Evolutionary conservation across 92 coral and sea anemone species (phyloP).

Genomic region (Ricordea florida): DNA sequence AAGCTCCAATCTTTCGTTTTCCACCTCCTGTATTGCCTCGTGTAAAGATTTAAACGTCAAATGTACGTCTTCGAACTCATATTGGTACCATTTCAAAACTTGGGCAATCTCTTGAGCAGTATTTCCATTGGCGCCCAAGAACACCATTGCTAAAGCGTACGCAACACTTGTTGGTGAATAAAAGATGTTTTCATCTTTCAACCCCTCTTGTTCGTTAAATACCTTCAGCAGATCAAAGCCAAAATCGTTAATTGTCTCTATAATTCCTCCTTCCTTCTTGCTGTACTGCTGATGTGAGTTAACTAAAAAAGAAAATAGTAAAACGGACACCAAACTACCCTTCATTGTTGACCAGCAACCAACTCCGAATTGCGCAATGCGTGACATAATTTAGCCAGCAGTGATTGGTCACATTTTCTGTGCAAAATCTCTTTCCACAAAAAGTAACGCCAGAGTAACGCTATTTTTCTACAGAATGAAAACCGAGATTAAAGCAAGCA

Average conservation of each 20-base stretch:
- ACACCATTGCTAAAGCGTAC: slow-evolving; percentile 83
- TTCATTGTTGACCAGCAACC: too few species aligned
- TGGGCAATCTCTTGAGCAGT: slow-evolving; percentile 80
- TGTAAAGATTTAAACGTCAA: slow-evolving; percentile 69
- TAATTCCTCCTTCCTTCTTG: not conserved
- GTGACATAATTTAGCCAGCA: too few species aligned
- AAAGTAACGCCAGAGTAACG: too few species aligned
- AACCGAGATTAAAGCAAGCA: too few species aligned
- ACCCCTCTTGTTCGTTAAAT: slow-evolving; percentile 2
- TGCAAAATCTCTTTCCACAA: too few species aligned
- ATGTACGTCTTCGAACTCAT: slow-evolving; percentile 65
- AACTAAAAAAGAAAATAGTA: not conserved
- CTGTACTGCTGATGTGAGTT: not conserved
- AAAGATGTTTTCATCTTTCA: slow-evolving; percentile 55
- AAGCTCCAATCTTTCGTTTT: slow-evolving; percentile 43
- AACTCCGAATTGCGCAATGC: too few species aligned
- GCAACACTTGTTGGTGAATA: slow-evolving; percentile 87
- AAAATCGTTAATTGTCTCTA: slow-evolving; percentile 34
- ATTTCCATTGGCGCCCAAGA: slow-evolving; percentile 72
- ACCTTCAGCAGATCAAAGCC: slow-evolving; percentile 51
- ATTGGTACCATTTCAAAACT: slow-evolving; percentile 63
- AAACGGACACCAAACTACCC: not conserved
- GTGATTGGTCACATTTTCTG: too few species aligned
- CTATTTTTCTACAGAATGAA: too few species aligned
- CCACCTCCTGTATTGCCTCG: slow-evolving; percentile 60